Conservation (phyloP, 2,113 vertebrate species). For the Psittacus erithacus region DNA sequence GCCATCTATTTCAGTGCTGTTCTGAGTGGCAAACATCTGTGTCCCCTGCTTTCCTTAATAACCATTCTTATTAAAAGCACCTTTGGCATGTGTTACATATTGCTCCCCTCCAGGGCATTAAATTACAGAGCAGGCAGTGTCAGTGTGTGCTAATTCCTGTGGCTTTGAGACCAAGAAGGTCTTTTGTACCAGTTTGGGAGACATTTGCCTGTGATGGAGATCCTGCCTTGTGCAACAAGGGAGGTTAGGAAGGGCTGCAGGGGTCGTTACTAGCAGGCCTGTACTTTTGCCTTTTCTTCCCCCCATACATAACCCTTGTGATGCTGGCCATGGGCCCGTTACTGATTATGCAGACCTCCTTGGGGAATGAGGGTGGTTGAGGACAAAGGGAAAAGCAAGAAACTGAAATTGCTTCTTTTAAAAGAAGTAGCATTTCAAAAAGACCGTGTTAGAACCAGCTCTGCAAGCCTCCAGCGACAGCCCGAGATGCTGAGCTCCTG, state of each 20-base stretch:
- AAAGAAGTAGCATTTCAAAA: neutral
- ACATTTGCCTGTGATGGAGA: neutral
- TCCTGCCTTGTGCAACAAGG: neutral
- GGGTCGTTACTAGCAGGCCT: neutral
- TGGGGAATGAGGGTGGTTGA: rapidly evolving
- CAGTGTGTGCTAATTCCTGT: neutral
- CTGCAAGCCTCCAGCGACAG: neutral
- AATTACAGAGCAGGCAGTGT: neutral
- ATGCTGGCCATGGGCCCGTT: neutral
- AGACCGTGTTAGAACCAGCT: neutral
- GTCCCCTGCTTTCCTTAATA: neutral
- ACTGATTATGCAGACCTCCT: neutral
- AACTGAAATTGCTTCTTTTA: neutral
- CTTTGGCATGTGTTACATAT: neutral
- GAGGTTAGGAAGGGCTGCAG: neutral
- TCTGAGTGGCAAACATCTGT: neutral
- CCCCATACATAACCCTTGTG: neutral
- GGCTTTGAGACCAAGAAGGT: neutral
- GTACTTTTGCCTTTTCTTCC: neutral
- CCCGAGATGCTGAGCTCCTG: neutral
- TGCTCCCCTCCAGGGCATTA: neutral
- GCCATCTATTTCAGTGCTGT: neutral
- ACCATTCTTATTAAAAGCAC: neutral
- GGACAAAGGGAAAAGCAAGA: neutral
- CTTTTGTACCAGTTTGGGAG: neutral